Percentiles rank a stretch among this genome's conserved stretches.
These are phyloP conservation scores for Crax fasciolata DNA, from an alignment of 2,797 vertebrate species.

Conservation along the genomic window DNA sequence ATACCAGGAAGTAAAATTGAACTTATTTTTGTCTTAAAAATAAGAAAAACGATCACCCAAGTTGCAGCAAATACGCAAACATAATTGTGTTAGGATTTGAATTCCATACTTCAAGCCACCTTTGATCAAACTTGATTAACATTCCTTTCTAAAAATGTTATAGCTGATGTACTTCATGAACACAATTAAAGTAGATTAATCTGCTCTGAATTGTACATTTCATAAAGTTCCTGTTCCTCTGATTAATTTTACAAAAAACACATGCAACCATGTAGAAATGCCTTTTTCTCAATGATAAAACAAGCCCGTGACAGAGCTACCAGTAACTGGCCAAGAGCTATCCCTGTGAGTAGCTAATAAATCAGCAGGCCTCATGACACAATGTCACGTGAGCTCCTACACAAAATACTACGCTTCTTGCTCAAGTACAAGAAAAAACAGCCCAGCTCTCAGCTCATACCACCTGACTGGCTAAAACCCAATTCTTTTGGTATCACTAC, in stretches of 20 bases:
- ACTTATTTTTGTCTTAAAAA: background rate
- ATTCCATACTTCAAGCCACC: slow-evolving; percentile 48
- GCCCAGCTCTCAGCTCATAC: background rate
- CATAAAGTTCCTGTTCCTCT: slow-evolving; percentile 33
- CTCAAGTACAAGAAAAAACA: background rate
- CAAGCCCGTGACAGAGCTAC: slow-evolving; percentile 40
- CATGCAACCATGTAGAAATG: slow-evolving; percentile 15
- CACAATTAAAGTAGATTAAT: slow-evolving; percentile 62
- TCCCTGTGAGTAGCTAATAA: slow-evolving; percentile 32
- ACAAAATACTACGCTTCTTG: background rate
- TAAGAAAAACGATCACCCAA: background rate
- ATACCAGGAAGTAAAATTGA: background rate
- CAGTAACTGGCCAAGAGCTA: slow-evolving; percentile 35
- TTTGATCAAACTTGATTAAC: slow-evolving; percentile 67
- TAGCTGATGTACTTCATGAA: background rate
- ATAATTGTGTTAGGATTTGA: background rate
- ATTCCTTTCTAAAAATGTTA: slow-evolving; percentile 58
- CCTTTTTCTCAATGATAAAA: slow-evolving; percentile 42
- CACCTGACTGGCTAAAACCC: background rate
- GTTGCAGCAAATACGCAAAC: background rate
- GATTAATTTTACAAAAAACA: slow-evolving; percentile 44
- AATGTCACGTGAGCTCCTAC: background rate
- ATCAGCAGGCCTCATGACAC: slow-evolving; percentile 58
- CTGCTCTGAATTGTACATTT: slow-evolving; percentile 27
- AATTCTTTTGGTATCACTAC: background rate